These are phyloP conservation scores for Lasioglossum baleicum DNA, from an alignment of 1,140 invertebrate genomes.

Conservation along the genomic window DNA sequence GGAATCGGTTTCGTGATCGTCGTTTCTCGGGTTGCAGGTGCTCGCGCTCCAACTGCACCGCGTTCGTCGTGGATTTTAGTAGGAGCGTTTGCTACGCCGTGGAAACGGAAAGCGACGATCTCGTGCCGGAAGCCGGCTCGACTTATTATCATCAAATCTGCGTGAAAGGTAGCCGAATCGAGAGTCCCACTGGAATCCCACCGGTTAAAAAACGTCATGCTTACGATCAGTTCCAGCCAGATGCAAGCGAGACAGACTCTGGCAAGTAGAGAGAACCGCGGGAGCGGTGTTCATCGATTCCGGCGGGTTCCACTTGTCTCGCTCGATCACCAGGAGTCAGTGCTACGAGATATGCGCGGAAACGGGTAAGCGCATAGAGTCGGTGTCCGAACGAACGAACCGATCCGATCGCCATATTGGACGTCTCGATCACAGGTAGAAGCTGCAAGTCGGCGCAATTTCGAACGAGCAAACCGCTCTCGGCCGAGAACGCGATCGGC, in stretches of 20 bases:
- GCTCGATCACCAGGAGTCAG: conserved; percentile 57
- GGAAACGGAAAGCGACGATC: conserved; percentile 59
- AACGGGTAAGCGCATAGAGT: conserved; percentile 51
- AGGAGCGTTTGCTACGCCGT: conserved; percentile 70
- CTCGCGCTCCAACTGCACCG: conserved; percentile 67
- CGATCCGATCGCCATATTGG: no score
- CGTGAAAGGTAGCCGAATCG: conserved; percentile 61
- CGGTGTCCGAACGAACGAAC: no score
- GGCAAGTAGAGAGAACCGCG: conserved; percentile 73
- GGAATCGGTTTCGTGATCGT: neutral
- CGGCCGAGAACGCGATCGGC: conserved; percentile 62
- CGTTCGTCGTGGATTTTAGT: conserved; percentile 71
- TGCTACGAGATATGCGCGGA: conserved; percentile 71
- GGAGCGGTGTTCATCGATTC: conserved; percentile 70
- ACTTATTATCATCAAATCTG: conserved; percentile 72
- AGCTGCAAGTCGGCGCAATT: conserved; percentile 73
- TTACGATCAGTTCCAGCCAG: conserved; percentile 55
- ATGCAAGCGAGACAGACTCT: conserved; percentile 64
- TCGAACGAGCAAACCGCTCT: conserved; percentile 64
- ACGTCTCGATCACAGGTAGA: conserved; percentile 41
- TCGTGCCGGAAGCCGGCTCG: conserved; percentile 68
- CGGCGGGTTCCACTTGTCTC: conserved; percentile 44
- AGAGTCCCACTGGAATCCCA: no score
- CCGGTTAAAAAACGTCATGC: no score
- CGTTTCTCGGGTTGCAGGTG: conserved; percentile 59